phyloP scores from a whole-genome alignment of 2,888 invertebrate species.

The Strigamia maritima region DNA sequence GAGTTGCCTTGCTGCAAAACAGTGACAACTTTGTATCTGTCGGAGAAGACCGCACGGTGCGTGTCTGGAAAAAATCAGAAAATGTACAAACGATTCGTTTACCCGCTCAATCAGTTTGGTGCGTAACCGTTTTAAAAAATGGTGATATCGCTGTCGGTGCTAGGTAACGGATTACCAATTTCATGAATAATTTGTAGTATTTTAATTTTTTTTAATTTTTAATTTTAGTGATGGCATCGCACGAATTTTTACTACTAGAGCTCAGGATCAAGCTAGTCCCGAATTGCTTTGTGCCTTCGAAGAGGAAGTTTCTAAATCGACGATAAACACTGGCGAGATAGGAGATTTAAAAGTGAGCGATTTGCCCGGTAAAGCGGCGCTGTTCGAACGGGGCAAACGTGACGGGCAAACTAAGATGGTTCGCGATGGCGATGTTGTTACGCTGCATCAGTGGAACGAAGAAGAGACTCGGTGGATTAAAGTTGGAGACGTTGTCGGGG shows the following conservation, averaged over 20 bases:
- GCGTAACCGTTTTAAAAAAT: slow-evolving; percentile 72
- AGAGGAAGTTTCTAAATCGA: slow-evolving; percentile 64
- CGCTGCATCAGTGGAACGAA: slow-evolving; percentile 64
- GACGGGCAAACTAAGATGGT: slow-evolving; percentile 86
- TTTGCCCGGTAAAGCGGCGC: slow-evolving; percentile 75
- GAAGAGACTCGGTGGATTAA: slow-evolving; percentile 74
- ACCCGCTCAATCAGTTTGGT: slow-evolving; percentile 89
- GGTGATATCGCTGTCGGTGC: slow-evolving; percentile 84
- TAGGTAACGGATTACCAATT: slow-evolving; percentile 52
- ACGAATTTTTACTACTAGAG: slow-evolving; percentile 76
- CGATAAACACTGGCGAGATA: slow-evolving; percentile 64
- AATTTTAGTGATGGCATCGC: slow-evolving; percentile 74
- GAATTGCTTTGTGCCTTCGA: slow-evolving; percentile 64
- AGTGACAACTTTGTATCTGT: slow-evolving; percentile 70
- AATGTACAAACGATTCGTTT: slow-evolving; percentile 64
- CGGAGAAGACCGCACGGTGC: slow-evolving; percentile 83
- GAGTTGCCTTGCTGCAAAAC: slow-evolving; percentile 53
- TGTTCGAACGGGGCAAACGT: slow-evolving; percentile 60
- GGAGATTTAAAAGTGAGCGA: slow-evolving; percentile 83
- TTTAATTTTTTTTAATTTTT: slow-evolving; percentile 36
- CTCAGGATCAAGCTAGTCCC: slow-evolving; percentile 66
- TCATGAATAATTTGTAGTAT: neutral
- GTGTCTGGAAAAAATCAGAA: slow-evolving; percentile 70
- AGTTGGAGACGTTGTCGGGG: slow-evolving; percentile 85
- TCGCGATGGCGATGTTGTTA: slow-evolving; percentile 67